Conservation (phyloP, 2,888 invertebrate genomes). For the Archaeoteleia sp. region DNA sequence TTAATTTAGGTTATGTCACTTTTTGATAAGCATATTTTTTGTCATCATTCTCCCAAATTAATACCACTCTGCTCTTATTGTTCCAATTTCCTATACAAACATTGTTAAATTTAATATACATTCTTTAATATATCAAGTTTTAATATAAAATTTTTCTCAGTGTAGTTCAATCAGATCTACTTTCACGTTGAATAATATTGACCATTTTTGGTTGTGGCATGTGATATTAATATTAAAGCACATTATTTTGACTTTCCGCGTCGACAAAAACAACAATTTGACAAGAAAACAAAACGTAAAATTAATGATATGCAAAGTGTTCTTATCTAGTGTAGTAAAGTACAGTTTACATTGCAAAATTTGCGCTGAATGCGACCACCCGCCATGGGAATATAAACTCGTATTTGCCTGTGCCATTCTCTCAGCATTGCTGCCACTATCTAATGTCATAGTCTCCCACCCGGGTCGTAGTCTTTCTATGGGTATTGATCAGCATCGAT, state of each 20-base stretch:
- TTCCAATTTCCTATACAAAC: too few species aligned
- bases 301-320: slow-evolving; percentile 41
- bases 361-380: slow-evolving; percentile 45
- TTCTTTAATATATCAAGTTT: too few species aligned
- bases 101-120: too few species aligned
- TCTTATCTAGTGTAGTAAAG: slow-evolving; percentile 51
- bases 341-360: slow-evolving; percentile 43
- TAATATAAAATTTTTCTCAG: too few species aligned
- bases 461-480: slow-evolving; percentile 51
- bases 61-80: too few species aligned
- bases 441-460: slow-evolving; percentile 44
- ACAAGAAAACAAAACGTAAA: slow-evolving; percentile 43
- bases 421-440: slow-evolving; percentile 37
- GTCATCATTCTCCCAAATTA: too few species aligned
- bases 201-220: too few species aligned
- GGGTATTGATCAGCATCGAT: slow-evolving; percentile 63
- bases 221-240: too few species aligned
- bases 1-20: too few species aligned
- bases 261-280: slow-evolving; percentile 27
- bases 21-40: too few species aligned
- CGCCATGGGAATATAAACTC: slow-evolving; percentile 44
- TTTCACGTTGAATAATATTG: too few species aligned
- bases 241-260: not conserved
- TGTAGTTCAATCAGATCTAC: too few species aligned
- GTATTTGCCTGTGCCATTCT: slow-evolving; percentile 48